Base-by-base conservation (phyloP, 2,888 invertebrate genomes). In the Polyploca ridens region DNA sequence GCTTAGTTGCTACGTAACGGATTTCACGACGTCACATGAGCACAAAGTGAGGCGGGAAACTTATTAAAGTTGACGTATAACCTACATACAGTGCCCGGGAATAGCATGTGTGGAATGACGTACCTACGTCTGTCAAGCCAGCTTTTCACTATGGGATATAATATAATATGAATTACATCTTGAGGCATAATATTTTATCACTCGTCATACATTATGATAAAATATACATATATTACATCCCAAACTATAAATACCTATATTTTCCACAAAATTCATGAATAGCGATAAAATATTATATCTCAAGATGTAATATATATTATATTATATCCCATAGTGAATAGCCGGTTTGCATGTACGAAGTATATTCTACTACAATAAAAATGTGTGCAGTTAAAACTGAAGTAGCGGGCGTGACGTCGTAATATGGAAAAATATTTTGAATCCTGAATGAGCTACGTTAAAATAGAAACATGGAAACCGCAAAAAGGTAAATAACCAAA, bases 11-110 rank as follows among this genome's bases (percentile, higher is more conserved):
- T 16, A 49, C 49, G 49, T 49, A 41, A 13, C 41, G 41, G 41
- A 41, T 41, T 41, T 41, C 13, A 41, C 19, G 54, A 54, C 16
- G 41, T 62, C 54, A 41, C 54, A 54, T 19, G 54, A 19, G 54
- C 61, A 58, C 60, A 63, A 63, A 61, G 54, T 63, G 41, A 57
- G 63, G 54, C 59, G 46, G 57, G 61, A 64, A 62, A 63, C 62
- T 62, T 65, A 64, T 64, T 65, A 54, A 16, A 19, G 54, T 54
- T 54, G 54, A 54, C 54, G 54, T 54, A 54, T 54, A 54, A 54
- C 19, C 19, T 54, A 54, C 54, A 54, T 54, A 19, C 6, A 14
- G 54, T 54, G 54, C 19, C 54, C 19, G 54, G 19, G 19, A 54
- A 54, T 54, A 54, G 19, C 19, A 54, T 14, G 54, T 54, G 16